Evolutionary conservation across 2,113 vertebrate species (phyloP).

Genomic region (Holacanthus passer): DNA sequence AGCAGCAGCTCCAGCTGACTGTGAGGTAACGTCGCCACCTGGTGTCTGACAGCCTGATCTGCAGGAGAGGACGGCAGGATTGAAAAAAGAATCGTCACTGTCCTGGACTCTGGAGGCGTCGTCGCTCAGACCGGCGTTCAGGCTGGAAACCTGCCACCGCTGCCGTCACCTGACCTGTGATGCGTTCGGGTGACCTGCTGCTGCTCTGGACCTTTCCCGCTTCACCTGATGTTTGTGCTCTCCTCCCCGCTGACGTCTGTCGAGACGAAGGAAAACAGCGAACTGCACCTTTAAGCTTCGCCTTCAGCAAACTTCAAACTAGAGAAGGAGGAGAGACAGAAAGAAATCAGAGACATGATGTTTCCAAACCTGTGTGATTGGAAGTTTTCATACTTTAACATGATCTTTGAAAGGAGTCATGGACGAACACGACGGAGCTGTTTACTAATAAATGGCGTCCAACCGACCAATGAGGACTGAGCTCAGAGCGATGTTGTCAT

Average conservation of each 20-base stretch:
- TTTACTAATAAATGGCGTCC: no score
- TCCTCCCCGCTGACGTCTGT: neutral
- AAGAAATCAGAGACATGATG: neutral
- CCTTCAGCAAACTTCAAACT: neutral
- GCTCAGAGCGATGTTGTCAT: no score
- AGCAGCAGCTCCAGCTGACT: conserved; percentile 56
- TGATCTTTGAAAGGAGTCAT: neutral
- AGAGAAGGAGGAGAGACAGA: neutral
- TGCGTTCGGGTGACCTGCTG: neutral
- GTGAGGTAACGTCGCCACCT: neutral
- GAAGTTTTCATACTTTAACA: neutral
- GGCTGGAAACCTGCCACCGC: neutral
- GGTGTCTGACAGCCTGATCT: conserved; percentile 1
- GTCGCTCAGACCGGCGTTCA: neutral
- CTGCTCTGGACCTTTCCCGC: neutral
- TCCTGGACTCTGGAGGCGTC: neutral
- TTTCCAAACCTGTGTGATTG: neutral
- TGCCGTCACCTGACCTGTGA: neutral
- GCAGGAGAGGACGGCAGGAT: conserved; percentile 3
- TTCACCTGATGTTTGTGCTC: conserved; percentile 1
- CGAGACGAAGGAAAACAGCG: neutral
- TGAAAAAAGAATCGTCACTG: neutral
- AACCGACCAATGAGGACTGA: no score
- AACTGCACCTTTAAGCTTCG: conserved; percentile 10
- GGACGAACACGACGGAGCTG: no score